Evolutionary conservation across 2,113 vertebrate species (phyloP).

Genomic region (Dicrurus megarhynchus): DNA sequence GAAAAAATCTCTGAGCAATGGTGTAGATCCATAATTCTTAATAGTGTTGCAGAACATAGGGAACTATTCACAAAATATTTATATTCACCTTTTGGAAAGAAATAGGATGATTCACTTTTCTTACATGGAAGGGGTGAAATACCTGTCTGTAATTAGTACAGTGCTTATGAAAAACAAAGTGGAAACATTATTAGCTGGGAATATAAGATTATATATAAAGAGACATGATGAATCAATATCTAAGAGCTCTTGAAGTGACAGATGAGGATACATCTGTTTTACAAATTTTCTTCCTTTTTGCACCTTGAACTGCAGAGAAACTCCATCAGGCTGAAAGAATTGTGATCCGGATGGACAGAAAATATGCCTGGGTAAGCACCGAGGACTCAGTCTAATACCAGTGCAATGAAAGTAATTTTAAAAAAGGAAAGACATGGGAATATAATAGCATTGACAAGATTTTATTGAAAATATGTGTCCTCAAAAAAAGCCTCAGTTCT

Average conservation of each 20-base stretch:
- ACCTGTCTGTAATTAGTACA: neutral
- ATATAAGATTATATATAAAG: neutral
- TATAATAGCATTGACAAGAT: neutral
- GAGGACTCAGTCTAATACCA: neutral
- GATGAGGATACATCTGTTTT: neutral
- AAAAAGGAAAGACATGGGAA: neutral
- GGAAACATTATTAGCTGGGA: neutral
- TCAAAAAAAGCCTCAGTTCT: neutral
- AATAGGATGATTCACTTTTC: neutral
- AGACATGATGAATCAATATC: neutral
- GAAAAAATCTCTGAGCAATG: neutral
- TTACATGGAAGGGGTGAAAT: neutral
- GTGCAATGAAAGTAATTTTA: neutral
- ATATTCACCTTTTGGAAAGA: neutral
- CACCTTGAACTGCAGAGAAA: neutral
- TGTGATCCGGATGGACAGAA: neutral
- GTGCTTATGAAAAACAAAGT: neutral
- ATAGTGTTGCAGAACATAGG: neutral
- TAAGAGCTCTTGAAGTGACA: neutral
- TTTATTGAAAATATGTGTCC: neutral
- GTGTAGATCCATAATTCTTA: neutral
- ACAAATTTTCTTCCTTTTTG: neutral
- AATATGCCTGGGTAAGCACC: neutral
- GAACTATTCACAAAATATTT: neutral
- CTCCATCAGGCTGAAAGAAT: neutral